These are phyloP conservation scores for Kryptopterus vitreolus DNA, from an alignment of 2,797 vertebrate species.

Conservation along the genomic window DNA sequence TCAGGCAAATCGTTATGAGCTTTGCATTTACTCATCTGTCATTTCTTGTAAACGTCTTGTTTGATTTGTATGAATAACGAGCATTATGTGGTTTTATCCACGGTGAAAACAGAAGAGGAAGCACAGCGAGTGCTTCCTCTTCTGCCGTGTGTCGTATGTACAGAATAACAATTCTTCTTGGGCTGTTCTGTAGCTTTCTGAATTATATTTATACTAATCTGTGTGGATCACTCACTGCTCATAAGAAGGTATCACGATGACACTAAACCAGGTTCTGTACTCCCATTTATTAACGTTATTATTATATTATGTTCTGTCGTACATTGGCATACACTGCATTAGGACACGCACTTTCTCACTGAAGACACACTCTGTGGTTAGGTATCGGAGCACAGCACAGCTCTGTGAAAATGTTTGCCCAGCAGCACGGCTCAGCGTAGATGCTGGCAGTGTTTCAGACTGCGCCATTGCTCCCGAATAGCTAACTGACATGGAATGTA, in stretches of 20 bases:
- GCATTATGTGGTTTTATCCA: neutral
- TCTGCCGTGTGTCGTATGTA: neutral
- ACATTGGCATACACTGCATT: neutral
- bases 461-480: constrained; percentile 6
- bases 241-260: neutral
- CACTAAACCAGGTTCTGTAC: neutral
- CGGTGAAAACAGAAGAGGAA: neutral
- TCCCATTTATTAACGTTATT: neutral
- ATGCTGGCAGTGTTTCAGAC: constrained; percentile 16
- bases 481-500: neutral
- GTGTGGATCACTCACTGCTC: too few relatives aligned
- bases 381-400: neutral
- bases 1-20: neutral
- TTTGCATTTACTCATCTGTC: neutral
- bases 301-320: too few relatives aligned
- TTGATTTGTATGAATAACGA: neutral
- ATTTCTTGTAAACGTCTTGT: neutral
- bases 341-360: neutral
- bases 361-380: neutral
- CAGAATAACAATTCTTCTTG: neutral
- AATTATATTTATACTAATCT: neutral
- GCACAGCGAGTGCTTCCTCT: neutral
- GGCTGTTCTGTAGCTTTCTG: neutral
- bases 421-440: constrained; percentile 1
- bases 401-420: neutral